Percentiles rank a stretch among this genome's conserved stretches.
These are phyloP conservation scores for Hystrix cristata DNA, from an alignment of 2,113 vertebrate genomes.

Conservation along the genomic window DNA sequence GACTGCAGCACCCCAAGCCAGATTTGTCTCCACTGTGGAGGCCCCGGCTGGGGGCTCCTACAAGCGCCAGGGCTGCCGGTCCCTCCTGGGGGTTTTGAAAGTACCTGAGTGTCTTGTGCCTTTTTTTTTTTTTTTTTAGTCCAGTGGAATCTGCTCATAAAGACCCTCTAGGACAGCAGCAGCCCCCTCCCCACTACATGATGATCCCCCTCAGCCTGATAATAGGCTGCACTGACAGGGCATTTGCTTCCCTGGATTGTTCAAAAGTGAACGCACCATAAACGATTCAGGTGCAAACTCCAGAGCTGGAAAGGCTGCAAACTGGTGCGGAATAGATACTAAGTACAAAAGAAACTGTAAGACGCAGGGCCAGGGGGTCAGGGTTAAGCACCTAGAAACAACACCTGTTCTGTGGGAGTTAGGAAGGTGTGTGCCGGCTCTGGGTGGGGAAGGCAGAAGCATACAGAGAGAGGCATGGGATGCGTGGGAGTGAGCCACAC, in stretches of 20 bases:
- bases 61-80: rapidly evolving
- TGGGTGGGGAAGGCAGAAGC: background rate
- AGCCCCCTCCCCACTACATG: rapidly evolving
- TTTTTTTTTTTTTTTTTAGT: background rate
- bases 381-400: rapidly evolving
- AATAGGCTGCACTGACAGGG: rapidly evolving
- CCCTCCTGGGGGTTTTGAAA: background rate
- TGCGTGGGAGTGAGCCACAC: too few species aligned
- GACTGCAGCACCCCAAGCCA: background rate
- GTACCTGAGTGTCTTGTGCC: too few species aligned
- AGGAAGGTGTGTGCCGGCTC: background rate
- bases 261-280: background rate
- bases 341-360: background rate
- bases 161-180: background rate
- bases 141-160: rapidly evolving
- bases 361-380: too few species aligned
- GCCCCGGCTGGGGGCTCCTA: rapidly evolving
- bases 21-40: background rate
- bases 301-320: background rate
- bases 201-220: rapidly evolving
- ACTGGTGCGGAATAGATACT: rapidly evolving
- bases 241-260: background rate
- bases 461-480: background rate
- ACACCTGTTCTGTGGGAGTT: rapidly evolving
- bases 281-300: background rate